phyloP scores from a whole-genome alignment of 2,888 invertebrate species.

The Thelaira solivaga region DNA sequence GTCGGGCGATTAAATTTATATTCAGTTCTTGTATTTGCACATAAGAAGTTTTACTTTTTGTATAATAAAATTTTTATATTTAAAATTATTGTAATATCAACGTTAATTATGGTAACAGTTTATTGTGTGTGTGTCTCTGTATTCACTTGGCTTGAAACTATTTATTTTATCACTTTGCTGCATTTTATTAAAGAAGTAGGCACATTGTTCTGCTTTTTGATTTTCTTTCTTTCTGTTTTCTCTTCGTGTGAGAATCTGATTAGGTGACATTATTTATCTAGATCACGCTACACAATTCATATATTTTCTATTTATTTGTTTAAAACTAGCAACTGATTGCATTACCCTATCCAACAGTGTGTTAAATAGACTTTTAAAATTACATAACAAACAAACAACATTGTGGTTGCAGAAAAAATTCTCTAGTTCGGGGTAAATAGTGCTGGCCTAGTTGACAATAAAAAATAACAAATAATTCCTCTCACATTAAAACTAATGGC shows the following conservation, averaged over 20 bases:
- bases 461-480: too few relatives aligned
- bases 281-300: too few relatives aligned
- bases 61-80: too few relatives aligned
- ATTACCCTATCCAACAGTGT: not conserved
- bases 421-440: too few relatives aligned
- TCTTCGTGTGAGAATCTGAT: not conserved
- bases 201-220: constrained; percentile 35
- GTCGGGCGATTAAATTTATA: too few relatives aligned
- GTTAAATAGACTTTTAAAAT: not conserved
- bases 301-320: not conserved
- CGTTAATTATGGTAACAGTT: not conserved
- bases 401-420: too few relatives aligned
- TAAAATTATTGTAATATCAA: not conserved
- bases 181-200: not conserved
- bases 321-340: not conserved
- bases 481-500: too few relatives aligned
- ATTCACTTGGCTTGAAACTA: not conserved
- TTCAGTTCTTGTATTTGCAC: too few relatives aligned
- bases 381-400: too few relatives aligned
- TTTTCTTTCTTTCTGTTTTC: too few relatives aligned
- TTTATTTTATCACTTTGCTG: not conserved
- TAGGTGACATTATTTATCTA: constrained; percentile 5
- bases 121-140: not conserved
- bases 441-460: too few relatives aligned
- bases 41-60: too few relatives aligned